Evolutionary conservation across 2,113 vertebrate species (phyloP).

Genomic region (Nesogale talazaci): DNA sequence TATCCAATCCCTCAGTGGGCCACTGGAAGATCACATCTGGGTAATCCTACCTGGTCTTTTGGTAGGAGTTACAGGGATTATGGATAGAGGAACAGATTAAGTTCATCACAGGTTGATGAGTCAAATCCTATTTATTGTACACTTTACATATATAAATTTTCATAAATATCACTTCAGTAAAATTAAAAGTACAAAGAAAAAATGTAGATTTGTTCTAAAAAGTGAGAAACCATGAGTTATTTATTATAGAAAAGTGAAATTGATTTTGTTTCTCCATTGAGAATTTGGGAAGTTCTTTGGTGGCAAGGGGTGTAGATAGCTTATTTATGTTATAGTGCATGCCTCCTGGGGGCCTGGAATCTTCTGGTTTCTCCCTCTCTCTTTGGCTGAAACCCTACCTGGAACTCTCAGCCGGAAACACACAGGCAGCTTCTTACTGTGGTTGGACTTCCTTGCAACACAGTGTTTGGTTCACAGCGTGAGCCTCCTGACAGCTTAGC

Average conservation of each 20-base stretch:
- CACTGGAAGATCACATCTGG: too few species aligned
- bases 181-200: neutral
- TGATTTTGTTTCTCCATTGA: constrained; percentile 13
- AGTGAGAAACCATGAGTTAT: neutral
- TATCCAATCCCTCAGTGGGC: too few species aligned
- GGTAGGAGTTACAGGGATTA: too few species aligned
- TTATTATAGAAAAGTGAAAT: constrained; percentile 34
- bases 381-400: neutral
- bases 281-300: neutral
- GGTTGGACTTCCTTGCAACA: neutral
- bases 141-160: neutral
- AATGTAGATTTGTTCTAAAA: neutral
- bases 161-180: neutral
- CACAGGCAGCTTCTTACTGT: neutral
- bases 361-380: neutral
- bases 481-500: neutral
- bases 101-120: neutral
- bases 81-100: too few species aligned
- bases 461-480: neutral
- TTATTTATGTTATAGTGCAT: neutral
- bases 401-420: neutral
- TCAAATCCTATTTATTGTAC: neutral
- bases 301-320: neutral
- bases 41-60: too few species aligned
- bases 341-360: neutral